Evolutionary conservation across 2,888 invertebrate species (phyloP).

Genomic region (Platynereis dumerilii): DNA sequence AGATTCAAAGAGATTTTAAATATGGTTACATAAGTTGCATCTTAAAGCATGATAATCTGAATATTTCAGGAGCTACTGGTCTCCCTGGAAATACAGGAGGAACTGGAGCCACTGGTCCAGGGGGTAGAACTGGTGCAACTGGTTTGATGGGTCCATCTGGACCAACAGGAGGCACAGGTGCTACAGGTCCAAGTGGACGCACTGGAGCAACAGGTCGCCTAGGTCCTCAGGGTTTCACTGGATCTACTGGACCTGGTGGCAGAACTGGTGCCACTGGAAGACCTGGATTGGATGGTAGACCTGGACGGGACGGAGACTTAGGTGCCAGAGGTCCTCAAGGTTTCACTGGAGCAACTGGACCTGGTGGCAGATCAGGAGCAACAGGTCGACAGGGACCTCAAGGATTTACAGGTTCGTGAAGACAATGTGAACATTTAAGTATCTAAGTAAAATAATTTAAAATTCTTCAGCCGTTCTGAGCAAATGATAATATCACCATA

Average conservation of each 20-base stretch:
- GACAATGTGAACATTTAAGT: not conserved
- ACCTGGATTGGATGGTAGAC: conserved; percentile 23
- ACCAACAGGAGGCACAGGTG: conserved; percentile 16
- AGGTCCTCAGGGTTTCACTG: conserved; percentile 22
- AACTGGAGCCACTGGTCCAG: conserved; percentile 20
- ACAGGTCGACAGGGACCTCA: conserved; percentile 2
- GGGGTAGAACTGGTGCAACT: conserved; percentile 20
- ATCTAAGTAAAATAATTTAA: not conserved
- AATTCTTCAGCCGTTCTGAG: no score
- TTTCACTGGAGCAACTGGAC: conserved; percentile 21
- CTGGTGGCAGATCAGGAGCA: not conserved
- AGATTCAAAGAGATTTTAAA: no score
- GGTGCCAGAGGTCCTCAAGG: conserved; percentile 29
- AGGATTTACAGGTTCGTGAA: not conserved
- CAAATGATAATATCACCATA: no score
- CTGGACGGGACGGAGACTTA: conserved; percentile 20
- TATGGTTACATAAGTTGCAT: no score
- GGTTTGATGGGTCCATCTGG: conserved; percentile 21
- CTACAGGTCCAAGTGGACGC: conserved; percentile 25
- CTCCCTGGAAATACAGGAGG: conserved; percentile 14
- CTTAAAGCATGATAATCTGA: conserved; percentile 13
- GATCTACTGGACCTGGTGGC: conserved; percentile 23
- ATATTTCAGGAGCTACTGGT: conserved; percentile 30
- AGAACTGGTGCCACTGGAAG: conserved; percentile 17
- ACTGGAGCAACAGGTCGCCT: conserved; percentile 23